Base-by-base conservation (phyloP, 2,888 invertebrate species). In the Autographa gamma region DNA sequence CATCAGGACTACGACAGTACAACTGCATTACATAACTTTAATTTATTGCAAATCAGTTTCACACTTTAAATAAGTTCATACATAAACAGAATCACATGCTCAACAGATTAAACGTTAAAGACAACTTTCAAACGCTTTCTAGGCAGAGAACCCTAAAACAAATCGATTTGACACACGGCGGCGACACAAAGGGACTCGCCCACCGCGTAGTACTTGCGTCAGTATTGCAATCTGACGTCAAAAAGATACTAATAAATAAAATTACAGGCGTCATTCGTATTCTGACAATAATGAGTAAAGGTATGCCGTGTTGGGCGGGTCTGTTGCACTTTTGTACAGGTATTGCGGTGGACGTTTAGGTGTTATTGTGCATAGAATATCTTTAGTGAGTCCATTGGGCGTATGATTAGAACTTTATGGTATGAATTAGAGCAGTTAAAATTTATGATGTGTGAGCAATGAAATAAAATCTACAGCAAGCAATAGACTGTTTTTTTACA, bases 211-310 rank as follows among this genome's bases (percentile, higher is more conserved):
- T 16, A 48, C 48, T n/a, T 4, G 8, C 38, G 48, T 60, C 69
- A 79, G 82, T 83, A 90, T 91, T 89, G 90, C 92, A 93, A 92
- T 92, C 90, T 91, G 90, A 92, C 91, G 83, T 89, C 84, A 88
- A 93, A 94, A 93, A 91, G 89, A 85, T 63, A 87, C 88, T 91
- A 94, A 95, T 95, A 95, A 95, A 95, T 95, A 92, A 95, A 94
- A 94, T 94, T 93, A 92, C 91, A 89, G 87, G 87, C 91, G 86
- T 87, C n/a, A n/a, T n/a, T n/a, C n/a, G n/a, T n/a, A n/a, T n/a
- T 85, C 78, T 79, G 73, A 89, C 87, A 88, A 90, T 89, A 85
- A 86, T 83, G 77, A 84, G 85, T 67, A 86, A 87, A 88, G 84
- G 89, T 88, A 87, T 61, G 84, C 91, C 91, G 90, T 73, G 32